Conservation (phyloP, 2,797 vertebrate genomes). For the Potorous gilbertii region DNA sequence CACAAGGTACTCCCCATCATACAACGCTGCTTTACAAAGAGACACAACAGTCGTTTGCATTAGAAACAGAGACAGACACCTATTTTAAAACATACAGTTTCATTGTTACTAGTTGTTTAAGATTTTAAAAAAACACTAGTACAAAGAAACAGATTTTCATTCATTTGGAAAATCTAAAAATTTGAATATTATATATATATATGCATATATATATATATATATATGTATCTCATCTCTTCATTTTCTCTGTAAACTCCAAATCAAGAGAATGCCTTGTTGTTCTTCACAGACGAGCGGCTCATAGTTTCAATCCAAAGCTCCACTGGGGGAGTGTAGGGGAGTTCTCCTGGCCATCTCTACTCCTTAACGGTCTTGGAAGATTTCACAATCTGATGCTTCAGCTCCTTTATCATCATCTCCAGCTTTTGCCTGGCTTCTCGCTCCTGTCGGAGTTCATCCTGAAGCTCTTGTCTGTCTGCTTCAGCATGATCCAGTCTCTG, state of each 20-base stretch:
- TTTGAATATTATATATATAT: slow-evolving; percentile 1
- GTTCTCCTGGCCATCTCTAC: slow-evolving; percentile 75
- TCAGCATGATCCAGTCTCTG: slow-evolving; percentile 94
- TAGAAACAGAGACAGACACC: slow-evolving; percentile 89
- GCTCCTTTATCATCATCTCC: slow-evolving; percentile 93
- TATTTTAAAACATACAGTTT: slow-evolving; percentile 84
- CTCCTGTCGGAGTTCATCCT: slow-evolving; percentile 94
- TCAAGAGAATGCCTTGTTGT: slow-evolving; percentile 68
- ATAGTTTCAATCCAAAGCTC: slow-evolving; percentile 72
- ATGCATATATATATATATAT: slow-evolving; percentile 76
- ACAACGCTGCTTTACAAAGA: slow-evolving; percentile 77
- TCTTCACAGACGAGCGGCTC: slow-evolving; percentile 71
- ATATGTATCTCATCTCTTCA: slow-evolving; percentile 81
- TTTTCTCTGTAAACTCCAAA: slow-evolving; percentile 77
- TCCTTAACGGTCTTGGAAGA: slow-evolving; percentile 86
- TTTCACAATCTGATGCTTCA: slow-evolving; percentile 91
- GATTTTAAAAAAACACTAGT: slow-evolving; percentile 73
- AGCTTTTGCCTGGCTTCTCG: slow-evolving; percentile 94
- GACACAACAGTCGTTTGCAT: slow-evolving; percentile 82
- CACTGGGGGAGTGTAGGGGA: slow-evolving; percentile 64
- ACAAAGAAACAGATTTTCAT: slow-evolving; percentile 86
- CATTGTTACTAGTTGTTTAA: slow-evolving; percentile 82
- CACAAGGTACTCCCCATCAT: slow-evolving; percentile 70
- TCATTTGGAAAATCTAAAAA: slow-evolving; percentile 88
- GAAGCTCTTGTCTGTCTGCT: slow-evolving; percentile 94